phyloP scores from a whole-genome alignment of 1,140 invertebrate species.

The Nymphalis io region DNA sequence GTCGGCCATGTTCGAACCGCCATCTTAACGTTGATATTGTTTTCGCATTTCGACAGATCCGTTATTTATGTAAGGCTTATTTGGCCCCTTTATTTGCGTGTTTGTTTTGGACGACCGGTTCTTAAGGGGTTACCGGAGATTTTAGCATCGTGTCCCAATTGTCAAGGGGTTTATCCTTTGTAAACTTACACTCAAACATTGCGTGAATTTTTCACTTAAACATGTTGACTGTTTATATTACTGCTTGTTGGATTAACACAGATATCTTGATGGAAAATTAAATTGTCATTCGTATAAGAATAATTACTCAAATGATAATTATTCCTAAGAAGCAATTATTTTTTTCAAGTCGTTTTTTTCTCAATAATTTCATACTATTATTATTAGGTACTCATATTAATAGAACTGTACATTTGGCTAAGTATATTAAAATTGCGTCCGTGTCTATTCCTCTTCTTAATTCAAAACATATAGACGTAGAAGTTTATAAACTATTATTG shows the following conservation, averaged over 20 bases:
- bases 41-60: slow-evolving; percentile 68
- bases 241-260: neutral
- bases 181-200: neutral
- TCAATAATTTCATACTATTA: neutral
- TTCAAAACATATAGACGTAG: too few species aligned
- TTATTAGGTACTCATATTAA: neutral
- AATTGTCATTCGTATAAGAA: neutral
- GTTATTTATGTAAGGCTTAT: slow-evolving; percentile 69
- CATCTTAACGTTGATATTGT: slow-evolving; percentile 66
- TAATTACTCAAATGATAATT: neutral
- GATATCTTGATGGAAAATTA: neutral
- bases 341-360: neutral
- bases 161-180: slow-evolving; percentile 13
- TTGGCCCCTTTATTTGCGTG: slow-evolving; percentile 46
- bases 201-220: slow-evolving; percentile 11
- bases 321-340: neutral
- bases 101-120: slow-evolving; percentile 52
- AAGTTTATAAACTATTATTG: too few species aligned
- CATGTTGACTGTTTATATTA: neutral
- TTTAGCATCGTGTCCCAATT: slow-evolving; percentile 22
- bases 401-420: too few species aligned
- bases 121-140: slow-evolving; percentile 44
- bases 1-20: slow-evolving; percentile 49
- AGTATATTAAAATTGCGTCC: too few species aligned
- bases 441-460: too few species aligned